phyloP scores from a whole-genome alignment of 2,113 vertebrate species.

The Puffinus mauretanicus region DNA sequence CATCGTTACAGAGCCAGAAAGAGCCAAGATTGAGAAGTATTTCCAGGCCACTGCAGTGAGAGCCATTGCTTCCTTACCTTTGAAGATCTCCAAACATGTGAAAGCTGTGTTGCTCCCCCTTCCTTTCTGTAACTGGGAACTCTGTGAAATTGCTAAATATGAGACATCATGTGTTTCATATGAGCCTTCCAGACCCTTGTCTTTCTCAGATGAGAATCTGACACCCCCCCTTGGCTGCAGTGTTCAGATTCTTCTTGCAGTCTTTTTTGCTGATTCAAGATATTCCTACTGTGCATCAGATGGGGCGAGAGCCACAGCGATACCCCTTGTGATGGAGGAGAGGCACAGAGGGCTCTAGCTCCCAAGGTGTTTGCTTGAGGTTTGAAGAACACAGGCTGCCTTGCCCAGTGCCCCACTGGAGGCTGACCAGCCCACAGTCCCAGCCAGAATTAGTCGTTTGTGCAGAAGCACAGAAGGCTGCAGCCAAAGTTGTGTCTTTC shows the following conservation, averaged over 20 bases:
- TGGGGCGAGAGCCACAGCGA: rapidly evolving
- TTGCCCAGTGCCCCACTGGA: not conserved
- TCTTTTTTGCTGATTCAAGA: not conserved
- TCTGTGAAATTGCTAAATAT: not conserved
- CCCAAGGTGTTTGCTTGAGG: not conserved
- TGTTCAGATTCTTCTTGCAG: not conserved
- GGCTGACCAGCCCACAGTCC: not conserved
- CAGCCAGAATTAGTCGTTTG: not conserved
- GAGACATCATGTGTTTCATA: not conserved
- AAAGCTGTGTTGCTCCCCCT: not conserved
- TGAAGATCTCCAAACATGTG: not conserved
- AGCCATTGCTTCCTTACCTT: not conserved
- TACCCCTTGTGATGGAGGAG: not conserved
- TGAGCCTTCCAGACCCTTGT: not conserved
- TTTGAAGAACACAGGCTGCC: not conserved
- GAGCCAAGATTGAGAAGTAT: not conserved
- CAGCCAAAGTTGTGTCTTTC: not conserved
- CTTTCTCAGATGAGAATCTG: not conserved
- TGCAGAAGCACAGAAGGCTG: not conserved
- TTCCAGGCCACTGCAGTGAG: not conserved
- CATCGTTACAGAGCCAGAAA: not conserved
- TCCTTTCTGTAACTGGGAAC: not conserved
- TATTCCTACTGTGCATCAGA: not conserved
- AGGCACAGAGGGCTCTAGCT: not conserved
- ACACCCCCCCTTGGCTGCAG: not conserved